These are phyloP conservation scores for Brachypteracias leptosomus DNA, from an alignment of 2,113 vertebrate genomes.

Conservation along the genomic window DNA sequence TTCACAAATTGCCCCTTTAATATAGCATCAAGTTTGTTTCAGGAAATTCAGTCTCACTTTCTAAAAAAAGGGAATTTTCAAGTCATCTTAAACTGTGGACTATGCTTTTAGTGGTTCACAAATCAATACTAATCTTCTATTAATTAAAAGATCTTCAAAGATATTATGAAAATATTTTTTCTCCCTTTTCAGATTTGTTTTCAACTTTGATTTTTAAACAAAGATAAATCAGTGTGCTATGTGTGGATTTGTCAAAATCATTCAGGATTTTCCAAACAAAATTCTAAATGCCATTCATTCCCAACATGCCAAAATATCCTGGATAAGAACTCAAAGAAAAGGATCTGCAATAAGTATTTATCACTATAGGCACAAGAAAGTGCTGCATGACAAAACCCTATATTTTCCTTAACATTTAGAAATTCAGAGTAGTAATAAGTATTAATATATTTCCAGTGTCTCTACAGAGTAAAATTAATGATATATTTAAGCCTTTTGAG, in stretches of 20 bases:
- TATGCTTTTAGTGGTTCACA: background rate
- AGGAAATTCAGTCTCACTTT: background rate
- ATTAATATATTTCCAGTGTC: background rate
- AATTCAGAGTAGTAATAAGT: background rate
- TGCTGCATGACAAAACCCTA: background rate
- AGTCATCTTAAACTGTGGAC: background rate
- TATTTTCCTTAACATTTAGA: background rate
- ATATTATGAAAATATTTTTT: fast-evolving
- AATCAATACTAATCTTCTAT: background rate
- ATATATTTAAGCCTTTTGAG: background rate
- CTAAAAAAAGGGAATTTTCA: background rate
- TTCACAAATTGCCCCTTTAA: background rate
- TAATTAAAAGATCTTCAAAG: background rate
- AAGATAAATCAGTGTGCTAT: background rate
- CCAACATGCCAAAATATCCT: background rate
- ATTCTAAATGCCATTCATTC: background rate
- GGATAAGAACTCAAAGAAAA: background rate
- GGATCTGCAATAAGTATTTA: background rate
- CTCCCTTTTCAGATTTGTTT: background rate
- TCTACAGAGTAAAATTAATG: background rate
- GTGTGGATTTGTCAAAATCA: background rate
- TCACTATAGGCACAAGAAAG: background rate
- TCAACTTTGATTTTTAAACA: background rate
- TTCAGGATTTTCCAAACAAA: background rate
- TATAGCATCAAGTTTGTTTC: background rate